phyloP scores from a whole-genome alignment of 2,113 vertebrate species.

The Nesospiza acunhae region DNA sequence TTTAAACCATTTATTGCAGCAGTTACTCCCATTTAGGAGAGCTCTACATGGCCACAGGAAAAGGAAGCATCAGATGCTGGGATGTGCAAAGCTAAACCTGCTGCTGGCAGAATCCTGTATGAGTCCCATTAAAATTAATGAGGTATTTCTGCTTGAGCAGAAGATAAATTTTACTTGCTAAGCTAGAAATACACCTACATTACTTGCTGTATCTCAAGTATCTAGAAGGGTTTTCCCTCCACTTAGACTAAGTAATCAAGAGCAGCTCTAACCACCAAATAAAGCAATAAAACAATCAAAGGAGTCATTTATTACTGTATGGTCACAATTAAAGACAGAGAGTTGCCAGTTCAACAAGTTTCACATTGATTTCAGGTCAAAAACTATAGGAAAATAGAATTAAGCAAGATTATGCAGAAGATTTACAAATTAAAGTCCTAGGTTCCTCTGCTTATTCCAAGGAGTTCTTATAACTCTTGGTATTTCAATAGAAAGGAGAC shows the following conservation, averaged over 20 bases:
- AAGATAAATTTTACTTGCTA: constrained; percentile 24
- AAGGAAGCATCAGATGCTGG: neutral
- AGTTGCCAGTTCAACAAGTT: neutral
- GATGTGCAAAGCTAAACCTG: neutral
- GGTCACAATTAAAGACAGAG: neutral
- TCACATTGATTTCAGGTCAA: neutral
- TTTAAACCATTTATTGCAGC: neutral
- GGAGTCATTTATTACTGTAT: neutral
- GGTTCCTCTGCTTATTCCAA: neutral
- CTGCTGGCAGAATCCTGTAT: neutral
- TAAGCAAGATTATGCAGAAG: neutral
- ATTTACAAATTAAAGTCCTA: neutral
- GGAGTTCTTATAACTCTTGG: neutral
- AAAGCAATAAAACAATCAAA: constrained; percentile 4
- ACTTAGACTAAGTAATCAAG: neutral
- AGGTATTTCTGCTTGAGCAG: constrained; percentile 9
- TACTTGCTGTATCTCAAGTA: neutral
- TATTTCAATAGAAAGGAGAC: neutral
- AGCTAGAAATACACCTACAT: neutral
- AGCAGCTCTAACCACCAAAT: neutral
- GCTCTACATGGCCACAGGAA: neutral
- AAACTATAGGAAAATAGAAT: neutral
- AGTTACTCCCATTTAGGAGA: neutral
- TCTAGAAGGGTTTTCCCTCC: neutral
- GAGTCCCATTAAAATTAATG: constrained; percentile 44